Evolutionary conservation across 2,888 invertebrate species (phyloP).

Genomic region (Coelopa pilipes): DNA sequence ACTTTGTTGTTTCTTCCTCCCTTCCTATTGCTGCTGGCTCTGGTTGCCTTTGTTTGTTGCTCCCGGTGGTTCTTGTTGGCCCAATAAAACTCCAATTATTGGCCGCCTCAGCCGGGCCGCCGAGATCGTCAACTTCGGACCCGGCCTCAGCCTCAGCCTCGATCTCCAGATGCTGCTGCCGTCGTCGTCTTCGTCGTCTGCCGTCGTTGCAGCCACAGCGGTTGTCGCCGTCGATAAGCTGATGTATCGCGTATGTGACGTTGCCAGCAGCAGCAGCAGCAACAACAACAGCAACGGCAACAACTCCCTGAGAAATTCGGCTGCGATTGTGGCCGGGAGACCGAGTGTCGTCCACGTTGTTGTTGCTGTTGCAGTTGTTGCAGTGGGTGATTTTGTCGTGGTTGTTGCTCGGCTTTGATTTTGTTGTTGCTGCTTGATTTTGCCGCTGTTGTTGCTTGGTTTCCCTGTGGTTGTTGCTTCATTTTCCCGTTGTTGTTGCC

Average conservation of each 20-base stretch:
- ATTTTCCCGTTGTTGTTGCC: conserved; percentile 7
- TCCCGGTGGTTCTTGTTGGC: conserved; percentile 18
- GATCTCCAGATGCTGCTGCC: no score
- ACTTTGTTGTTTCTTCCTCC: background rate
- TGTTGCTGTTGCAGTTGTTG: conserved; percentile 1
- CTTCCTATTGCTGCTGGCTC: no score
- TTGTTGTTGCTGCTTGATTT: conserved; percentile 2
- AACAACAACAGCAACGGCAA: background rate
- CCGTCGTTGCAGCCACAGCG: conserved; percentile 12
- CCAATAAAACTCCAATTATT: conserved; percentile 37
- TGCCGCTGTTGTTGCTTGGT: background rate
- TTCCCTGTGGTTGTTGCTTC: background rate
- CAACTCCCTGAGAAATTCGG: background rate
- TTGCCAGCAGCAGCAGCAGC: conserved; percentile 13
- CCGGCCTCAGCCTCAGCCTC: conserved; percentile 32
- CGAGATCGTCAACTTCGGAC: background rate
- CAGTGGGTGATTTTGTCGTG: background rate
- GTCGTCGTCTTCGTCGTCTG: background rate
- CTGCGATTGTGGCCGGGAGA: background rate
- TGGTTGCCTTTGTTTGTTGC: background rate
- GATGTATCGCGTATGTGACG: conserved; percentile 21
- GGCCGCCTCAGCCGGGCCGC: conserved; percentile 23
- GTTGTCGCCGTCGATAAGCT: conserved; percentile 28
- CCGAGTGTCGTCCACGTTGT: no score
- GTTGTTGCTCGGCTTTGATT: background rate